Evolutionary conservation across 2,797 vertebrate species (phyloP).

Genomic region (Fundulus diaphanus): DNA sequence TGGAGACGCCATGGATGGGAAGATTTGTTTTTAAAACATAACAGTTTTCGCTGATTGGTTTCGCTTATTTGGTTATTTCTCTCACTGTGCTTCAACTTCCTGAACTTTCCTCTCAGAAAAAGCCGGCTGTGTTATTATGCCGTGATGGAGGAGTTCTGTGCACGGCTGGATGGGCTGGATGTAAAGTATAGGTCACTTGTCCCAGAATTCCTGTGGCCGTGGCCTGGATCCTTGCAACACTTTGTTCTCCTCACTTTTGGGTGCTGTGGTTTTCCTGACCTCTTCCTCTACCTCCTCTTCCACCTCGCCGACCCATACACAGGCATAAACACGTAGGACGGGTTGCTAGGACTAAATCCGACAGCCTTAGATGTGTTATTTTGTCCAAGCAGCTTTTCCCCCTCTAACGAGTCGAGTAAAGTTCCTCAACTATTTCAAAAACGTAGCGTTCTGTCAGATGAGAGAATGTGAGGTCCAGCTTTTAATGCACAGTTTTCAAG

Average conservation of each 20-base stretch:
- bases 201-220: constrained; percentile 77
- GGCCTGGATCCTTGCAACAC: constrained; percentile 71
- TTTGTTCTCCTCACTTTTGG: constrained; percentile 76
- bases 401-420: neutral
- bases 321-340: constrained; percentile 30
- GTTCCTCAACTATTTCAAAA: neutral
- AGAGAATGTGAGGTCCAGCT: constrained; percentile 2
- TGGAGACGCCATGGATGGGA: constrained; percentile 27
- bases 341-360: constrained; percentile 49
- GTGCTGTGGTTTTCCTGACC: constrained; percentile 74
- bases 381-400: constrained; percentile 25
- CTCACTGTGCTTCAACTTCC: constrained; percentile 40
- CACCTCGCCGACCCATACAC: constrained; percentile 52
- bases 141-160: constrained; percentile 59
- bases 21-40: constrained; percentile 33
- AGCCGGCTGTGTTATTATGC: constrained; percentile 71
- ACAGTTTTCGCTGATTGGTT: neutral
- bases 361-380: constrained; percentile 38
- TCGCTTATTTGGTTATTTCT: constrained; percentile 9
- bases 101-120: constrained; percentile 45
- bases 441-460: neutral
- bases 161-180: constrained; percentile 57
- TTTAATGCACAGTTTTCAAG: neutral
- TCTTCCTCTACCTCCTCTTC: constrained; percentile 62
- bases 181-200: constrained; percentile 81